These are phyloP conservation scores for Somateria mollissima DNA, from an alignment of 2,797 vertebrate genomes.

Conservation along the genomic window DNA sequence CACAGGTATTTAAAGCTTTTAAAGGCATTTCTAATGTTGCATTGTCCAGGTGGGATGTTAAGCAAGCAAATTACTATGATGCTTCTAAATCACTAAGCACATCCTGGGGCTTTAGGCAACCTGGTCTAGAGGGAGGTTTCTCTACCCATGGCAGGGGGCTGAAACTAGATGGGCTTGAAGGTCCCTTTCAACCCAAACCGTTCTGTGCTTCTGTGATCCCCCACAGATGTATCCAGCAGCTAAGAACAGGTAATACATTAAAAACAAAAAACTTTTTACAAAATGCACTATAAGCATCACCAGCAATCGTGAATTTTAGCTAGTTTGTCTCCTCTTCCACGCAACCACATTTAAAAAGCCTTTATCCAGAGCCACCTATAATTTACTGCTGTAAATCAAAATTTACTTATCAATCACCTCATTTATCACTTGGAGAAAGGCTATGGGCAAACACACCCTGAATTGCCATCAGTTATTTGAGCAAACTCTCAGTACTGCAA, in stretches of 20 bases:
- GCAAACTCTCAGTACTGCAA: not conserved
- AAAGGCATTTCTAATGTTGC: not conserved
- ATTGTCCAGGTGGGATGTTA: not conserved
- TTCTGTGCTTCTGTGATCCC: no score
- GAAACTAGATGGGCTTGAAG: no score
- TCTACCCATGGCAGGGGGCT: no score
- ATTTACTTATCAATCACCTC: not conserved
- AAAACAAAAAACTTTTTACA: not conserved
- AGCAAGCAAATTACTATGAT: not conserved
- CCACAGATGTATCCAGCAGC: not conserved
- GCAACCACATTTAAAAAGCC: not conserved
- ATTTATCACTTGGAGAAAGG: not conserved
- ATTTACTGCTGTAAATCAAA: not conserved
- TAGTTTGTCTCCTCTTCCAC: not conserved
- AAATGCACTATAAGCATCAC: not conserved
- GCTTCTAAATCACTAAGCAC: not conserved
- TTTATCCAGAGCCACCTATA: fast-evolving
- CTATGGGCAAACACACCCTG: not conserved
- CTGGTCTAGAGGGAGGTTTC: no score
- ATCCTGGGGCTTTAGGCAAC: no score
- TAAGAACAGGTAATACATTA: not conserved
- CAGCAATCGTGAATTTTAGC: not conserved
- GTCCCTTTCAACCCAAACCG: no score
- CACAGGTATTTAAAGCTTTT: not conserved
- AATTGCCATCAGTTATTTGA: not conserved